These are phyloP conservation scores for Mionectes macconnelli DNA, from an alignment of 2,113 vertebrate species.

Conservation along the genomic window DNA sequence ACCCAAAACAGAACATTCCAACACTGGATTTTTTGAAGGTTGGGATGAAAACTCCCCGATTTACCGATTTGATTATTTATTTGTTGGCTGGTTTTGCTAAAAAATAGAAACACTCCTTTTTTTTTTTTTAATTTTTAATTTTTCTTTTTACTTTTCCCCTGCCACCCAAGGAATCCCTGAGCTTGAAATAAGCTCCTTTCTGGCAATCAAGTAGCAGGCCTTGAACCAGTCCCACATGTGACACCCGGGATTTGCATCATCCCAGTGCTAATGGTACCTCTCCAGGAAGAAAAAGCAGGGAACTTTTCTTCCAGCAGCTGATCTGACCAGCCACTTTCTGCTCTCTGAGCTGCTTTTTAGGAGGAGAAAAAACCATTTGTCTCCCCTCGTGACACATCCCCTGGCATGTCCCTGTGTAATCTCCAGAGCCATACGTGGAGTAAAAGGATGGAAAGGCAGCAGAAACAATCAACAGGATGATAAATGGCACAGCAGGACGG, in stretches of 20 bases:
- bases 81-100: neutral
- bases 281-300: neutral
- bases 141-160: neutral
- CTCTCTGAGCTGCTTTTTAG: neutral
- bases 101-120: neutral
- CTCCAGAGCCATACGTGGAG: neutral
- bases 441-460: neutral
- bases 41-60: neutral
- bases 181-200: neutral
- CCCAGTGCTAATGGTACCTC: neutral
- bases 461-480: neutral
- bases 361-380: neutral
- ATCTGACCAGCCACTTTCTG: neutral
- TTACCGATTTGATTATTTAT: neutral
- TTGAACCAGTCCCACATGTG: neutral
- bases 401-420: neutral
- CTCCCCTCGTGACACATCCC: neutral
- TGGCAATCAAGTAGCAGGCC: neutral
- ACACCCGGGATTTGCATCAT: fast-evolving
- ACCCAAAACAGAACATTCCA: neutral
- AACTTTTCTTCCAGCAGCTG: neutral
- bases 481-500: neutral
- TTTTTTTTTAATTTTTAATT: neutral
- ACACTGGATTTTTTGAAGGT: neutral
- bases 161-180: neutral